Conservation (phyloP, 2,888 invertebrate species). For the Agrotis segetum region DNA sequence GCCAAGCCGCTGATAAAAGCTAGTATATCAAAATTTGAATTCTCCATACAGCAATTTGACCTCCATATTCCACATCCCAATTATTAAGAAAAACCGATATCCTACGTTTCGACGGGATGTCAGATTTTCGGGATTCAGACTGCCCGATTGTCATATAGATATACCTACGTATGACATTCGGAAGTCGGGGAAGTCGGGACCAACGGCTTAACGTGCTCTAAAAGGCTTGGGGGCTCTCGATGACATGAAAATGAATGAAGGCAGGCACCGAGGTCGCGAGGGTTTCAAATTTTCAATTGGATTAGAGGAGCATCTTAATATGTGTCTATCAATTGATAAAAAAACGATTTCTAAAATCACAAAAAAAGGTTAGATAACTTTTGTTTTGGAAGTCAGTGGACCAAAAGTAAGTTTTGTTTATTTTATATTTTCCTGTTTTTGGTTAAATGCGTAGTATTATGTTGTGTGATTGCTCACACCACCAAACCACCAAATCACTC, state of each 20-base stretch:
- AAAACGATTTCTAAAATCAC: no score
- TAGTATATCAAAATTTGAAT: neutral
- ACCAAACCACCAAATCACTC: no score
- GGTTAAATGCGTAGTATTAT: no score
- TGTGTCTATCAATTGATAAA: neutral
- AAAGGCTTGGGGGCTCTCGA: neutral
- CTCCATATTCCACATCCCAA: constrained; percentile 6
- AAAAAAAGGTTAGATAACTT: no score
- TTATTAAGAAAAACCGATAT: constrained; percentile 29
- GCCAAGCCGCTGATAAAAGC: no score
- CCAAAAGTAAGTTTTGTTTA: no score
- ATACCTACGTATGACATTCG: constrained; percentile 25
- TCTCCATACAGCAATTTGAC: neutral
- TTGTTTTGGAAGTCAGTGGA: no score
- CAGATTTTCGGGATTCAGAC: constrained; percentile 30
- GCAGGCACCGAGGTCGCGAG: neutral
- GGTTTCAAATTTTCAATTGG: neutral
- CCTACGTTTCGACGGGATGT: constrained; percentile 24
- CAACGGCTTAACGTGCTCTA: constrained; percentile 19
- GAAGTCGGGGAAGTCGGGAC: neutral
- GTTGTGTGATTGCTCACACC: no score
- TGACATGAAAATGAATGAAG: constrained; percentile 15
- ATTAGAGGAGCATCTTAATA: neutral
- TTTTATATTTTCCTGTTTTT: no score
- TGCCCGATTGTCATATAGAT: constrained; percentile 27